phyloP scores from a whole-genome alignment of 2,113 vertebrate species.

The Saguinus midas region DNA sequence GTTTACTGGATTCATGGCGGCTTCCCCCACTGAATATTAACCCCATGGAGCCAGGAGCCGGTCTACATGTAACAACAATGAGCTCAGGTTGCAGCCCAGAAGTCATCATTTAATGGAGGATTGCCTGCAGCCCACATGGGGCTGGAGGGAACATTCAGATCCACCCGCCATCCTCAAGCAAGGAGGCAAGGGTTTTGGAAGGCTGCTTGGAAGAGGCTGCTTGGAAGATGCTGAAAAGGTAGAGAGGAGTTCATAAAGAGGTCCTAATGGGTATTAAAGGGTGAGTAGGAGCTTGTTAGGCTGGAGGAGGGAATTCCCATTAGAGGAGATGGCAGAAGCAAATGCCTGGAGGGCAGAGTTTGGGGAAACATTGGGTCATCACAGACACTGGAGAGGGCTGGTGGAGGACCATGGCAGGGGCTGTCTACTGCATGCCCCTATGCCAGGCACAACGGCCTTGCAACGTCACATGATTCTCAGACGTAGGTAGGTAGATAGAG shows the following conservation, averaged over 20 bases:
- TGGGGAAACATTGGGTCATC: not conserved
- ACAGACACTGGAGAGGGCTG: no score
- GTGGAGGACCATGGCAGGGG: fast-evolving
- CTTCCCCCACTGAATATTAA: not conserved
- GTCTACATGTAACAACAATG: not conserved
- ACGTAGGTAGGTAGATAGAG: no score
- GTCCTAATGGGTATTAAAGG: fast-evolving
- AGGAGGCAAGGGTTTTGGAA: not conserved
- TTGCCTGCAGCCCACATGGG: fast-evolving
- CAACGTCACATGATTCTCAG: fast-evolving
- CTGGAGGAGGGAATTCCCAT: not conserved
- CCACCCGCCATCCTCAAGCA: not conserved
- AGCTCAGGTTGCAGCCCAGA: fast-evolving
- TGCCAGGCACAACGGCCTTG: fast-evolving
- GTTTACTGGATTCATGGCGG: not conserved
- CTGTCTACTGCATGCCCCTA: fast-evolving
- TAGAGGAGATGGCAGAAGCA: not conserved
- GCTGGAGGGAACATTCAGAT: not conserved
- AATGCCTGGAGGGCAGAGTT: not conserved
- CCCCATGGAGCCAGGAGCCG: not conserved
- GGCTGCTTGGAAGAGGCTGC: not conserved
- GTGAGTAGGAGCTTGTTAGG: not conserved
- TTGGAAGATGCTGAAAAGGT: not conserved
- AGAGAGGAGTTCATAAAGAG: not conserved
- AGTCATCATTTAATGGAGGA: fast-evolving